Base-by-base conservation (phyloP, 2,113 vertebrate species). In the Morphnarchus princeps region DNA sequence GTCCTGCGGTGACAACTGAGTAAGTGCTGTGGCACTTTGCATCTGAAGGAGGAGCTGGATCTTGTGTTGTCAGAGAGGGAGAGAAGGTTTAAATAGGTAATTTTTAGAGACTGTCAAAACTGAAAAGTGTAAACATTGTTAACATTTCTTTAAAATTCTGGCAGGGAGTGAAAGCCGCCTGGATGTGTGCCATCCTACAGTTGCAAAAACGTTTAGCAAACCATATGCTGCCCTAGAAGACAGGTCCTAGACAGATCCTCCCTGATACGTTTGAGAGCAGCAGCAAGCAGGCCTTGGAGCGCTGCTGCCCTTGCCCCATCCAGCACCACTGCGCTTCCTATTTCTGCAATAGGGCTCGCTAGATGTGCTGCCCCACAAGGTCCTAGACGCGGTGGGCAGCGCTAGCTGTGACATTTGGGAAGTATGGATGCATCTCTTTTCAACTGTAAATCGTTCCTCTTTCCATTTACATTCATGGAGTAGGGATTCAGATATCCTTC, bases 31-130 rank as follows among this genome's bases (percentile, higher is more conserved):
- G 11, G 40, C 72, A 42, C 42, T 66, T 82, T 1, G 8, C 69
- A 76, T 71, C 73, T 20, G 36, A 83, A 82, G 59, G 69, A 59
- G 10, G 36, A 85, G 66, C 65, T 73, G 70, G 22, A 67, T 82
- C 77, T 80, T 63, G 49, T 91, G 79, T 71, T 91, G 72, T 91
- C 86, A 93, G 67, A 67, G 58, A 59, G 11, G 43, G 73, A 94
- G 50, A 78, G 45, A 57, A 83, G 76, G 83, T 86, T 90, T 94
- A 90, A 91, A 93, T 19, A 93, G 80, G 77, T 73, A 87, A 92
- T 90, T 96, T 94, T 93, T 88, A 87, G 66, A 89, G 79, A 36
- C 86, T 96, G 86, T 91, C 82, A 93, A 79, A 97, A 90, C 74
- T 62, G 73, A 89, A 84, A 82, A 59, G 85, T 65, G 79, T 69